Conservation (phyloP, 1,140 invertebrate species). For the Hetaerina americana region DNA sequence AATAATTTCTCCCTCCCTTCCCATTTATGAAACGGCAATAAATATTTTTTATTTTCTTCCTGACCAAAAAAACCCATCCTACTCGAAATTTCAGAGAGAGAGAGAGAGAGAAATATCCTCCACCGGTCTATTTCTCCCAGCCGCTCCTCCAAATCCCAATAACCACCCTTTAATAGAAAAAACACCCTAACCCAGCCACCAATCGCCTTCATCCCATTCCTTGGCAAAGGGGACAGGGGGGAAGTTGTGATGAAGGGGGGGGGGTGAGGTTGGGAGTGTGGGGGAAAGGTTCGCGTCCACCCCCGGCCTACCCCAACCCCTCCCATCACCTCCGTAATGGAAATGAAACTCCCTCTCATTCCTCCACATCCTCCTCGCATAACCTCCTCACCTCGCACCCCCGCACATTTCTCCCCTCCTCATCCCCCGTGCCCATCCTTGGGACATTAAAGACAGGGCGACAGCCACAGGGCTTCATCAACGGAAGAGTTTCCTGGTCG, state of each 20-base stretch:
- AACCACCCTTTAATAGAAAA: neutral
- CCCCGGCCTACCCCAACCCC: too few species aligned
- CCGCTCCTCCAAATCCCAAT: neutral
- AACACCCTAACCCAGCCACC: neutral
- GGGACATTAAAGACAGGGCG: neutral
- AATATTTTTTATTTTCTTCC: neutral
- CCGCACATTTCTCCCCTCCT: too few species aligned
- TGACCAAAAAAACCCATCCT: too few species aligned
- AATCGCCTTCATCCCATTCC: neutral
- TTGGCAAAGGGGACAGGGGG: too few species aligned
- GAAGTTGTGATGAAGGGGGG: too few species aligned
- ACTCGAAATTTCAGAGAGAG: too few species aligned
- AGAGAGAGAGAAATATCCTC: too few species aligned
- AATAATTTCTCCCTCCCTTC: neutral
- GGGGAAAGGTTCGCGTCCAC: too few species aligned
- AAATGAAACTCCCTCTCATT: neutral
- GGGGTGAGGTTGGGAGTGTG: too few species aligned
- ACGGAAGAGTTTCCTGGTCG: neutral
- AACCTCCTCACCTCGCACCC: too few species aligned
- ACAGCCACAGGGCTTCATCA: neutral
- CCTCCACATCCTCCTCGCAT: neutral
- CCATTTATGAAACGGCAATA: neutral
- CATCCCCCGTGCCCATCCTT: too few species aligned
- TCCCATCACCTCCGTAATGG: neutral
- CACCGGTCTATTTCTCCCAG: neutral